phyloP scores from a whole-genome alignment of 2,797 vertebrate genomes.

The Coregonus suidteri region DNA sequence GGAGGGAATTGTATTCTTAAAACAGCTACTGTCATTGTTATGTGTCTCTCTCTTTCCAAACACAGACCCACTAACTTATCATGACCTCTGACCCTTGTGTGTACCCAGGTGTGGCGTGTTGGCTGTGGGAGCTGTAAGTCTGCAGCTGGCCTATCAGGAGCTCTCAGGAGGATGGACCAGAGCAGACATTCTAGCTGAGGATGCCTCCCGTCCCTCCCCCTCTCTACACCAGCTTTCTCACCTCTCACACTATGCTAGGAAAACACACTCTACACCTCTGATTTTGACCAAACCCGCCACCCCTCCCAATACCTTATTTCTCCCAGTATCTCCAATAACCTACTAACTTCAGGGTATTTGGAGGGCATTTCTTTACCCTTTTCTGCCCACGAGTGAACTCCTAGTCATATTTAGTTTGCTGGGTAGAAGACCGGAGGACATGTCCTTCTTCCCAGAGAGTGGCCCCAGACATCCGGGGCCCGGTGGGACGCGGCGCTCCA shows the following conservation, averaged over 20 bases:
- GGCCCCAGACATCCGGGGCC: slow-evolving; percentile 67
- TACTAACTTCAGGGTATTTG: slow-evolving; percentile 20
- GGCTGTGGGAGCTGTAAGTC: slow-evolving; percentile 55
- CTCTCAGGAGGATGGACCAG: slow-evolving; percentile 63
- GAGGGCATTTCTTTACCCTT: slow-evolving; percentile 44
- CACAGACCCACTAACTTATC: slow-evolving; percentile 25
- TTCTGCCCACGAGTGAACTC: slow-evolving; percentile 43
- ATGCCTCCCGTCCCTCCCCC: slow-evolving; percentile 54
- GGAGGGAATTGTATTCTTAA: background rate
- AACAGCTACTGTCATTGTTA: background rate
- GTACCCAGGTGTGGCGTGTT: slow-evolving; percentile 64
- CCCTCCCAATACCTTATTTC: slow-evolving; percentile 56
- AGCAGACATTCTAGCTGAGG: slow-evolving; percentile 67
- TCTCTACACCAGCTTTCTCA: slow-evolving; percentile 24
- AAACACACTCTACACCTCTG: slow-evolving; percentile 26
- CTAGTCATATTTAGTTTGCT: slow-evolving; percentile 39
- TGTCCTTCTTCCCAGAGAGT: slow-evolving; percentile 68
- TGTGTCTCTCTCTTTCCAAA: slow-evolving; percentile 23
- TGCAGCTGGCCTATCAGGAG: slow-evolving; percentile 69
- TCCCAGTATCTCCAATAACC: slow-evolving; percentile 49
- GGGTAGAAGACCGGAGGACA: slow-evolving; percentile 48
- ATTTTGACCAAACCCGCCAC: slow-evolving; percentile 44
- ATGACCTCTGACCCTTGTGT: slow-evolving; percentile 57
- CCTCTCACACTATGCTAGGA: slow-evolving; percentile 57
- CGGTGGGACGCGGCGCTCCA: slow-evolving; percentile 56